Base-by-base conservation (phyloP, 2,888 invertebrate species). In the Pterostichus madidus region DNA sequence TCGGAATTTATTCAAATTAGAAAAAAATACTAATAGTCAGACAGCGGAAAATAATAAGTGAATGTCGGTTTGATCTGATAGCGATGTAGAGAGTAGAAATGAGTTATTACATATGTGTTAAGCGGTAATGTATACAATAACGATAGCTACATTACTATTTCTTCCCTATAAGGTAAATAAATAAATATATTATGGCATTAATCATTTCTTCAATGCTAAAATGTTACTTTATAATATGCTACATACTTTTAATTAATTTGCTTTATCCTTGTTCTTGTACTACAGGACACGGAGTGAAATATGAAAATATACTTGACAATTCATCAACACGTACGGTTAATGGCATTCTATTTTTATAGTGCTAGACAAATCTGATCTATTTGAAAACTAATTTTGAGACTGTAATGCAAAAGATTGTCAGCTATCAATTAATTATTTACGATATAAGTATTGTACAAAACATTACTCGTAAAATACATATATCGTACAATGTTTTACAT, bases 31-130 rank as follows among this genome's bases (percentile, higher is more conserved):
- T 39, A 71, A 56, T 56, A 13, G 56, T 17, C 17, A 71, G 68
- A 71, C 68, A 71, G 39, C 68, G 68, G 68, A 13, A 71, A 44
- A 71, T 71, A 44, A 71, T 71, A 71, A 71, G 8, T 35, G 35
- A 64, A 35, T n/a, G 49, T 10, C n/a, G 2, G 49, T 13, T 24
- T n/a, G 49, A 49, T 64, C 64, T 64, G 64, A 64, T 64, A 64
- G 13, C 64, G 59, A 39, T 8, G 39, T 8, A n/a, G 10, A 13
- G 4, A 15, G 44, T 71, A 24, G 1, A 39, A 71, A 71, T 71
- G 68, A 71, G 39, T 71, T 71, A 71, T 39, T 64, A 35, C 64
- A 13, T 13, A 64, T 64, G 64, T 35, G 64, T 32, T 64, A 11
- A 49, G 49, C n/a, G 39, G 49, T 49, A 35, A 64, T 64, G 5